Evolutionary conservation across 30 jellyfish, hydroid and myxozoan species (phyloP).

Genomic region (Aurelia aurita complex sp. Pacific): DNA sequence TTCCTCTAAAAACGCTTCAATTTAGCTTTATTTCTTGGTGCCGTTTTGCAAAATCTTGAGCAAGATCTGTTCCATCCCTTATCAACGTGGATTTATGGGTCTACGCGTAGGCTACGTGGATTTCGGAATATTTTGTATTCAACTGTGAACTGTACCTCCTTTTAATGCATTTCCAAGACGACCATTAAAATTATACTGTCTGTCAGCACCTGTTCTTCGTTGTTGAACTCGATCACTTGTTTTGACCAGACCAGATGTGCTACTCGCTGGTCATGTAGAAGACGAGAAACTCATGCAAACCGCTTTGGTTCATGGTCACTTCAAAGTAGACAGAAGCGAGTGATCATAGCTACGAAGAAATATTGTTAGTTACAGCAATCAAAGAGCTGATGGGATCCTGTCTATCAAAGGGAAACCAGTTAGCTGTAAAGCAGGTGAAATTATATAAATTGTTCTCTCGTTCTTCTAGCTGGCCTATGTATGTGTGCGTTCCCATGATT

Average conservation of each 20-base stretch:
- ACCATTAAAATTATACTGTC: conserved; percentile 7
- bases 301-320: neutral
- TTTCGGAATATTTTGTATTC: neutral
- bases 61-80: too few relatives aligned
- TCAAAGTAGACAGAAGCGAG: neutral
- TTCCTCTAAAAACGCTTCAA: too few relatives aligned
- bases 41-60: too few relatives aligned
- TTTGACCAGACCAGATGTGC: too few relatives aligned
- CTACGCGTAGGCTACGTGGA: too few relatives aligned
- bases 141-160: neutral
- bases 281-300: too few relatives aligned
- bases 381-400: conserved; percentile 44
- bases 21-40: too few relatives aligned
- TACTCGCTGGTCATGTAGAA: too few relatives aligned
- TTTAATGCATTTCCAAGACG: conserved; percentile 10
- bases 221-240: conserved; percentile 1
- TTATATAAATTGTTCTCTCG: neutral
- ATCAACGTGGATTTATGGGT: too few relatives aligned
- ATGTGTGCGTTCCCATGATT: neutral
- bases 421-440: conserved; percentile 46
- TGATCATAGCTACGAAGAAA: too few relatives aligned
- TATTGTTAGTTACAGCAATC: neutral
- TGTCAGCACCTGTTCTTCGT: conserved; percentile 23
- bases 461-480: neutral
- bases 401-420: conserved; percentile 3